Evolutionary conservation across 2,888 invertebrate species (phyloP), one percentile per base, ranked within the genome.

Genomic region (Drosophila differens): DNA sequence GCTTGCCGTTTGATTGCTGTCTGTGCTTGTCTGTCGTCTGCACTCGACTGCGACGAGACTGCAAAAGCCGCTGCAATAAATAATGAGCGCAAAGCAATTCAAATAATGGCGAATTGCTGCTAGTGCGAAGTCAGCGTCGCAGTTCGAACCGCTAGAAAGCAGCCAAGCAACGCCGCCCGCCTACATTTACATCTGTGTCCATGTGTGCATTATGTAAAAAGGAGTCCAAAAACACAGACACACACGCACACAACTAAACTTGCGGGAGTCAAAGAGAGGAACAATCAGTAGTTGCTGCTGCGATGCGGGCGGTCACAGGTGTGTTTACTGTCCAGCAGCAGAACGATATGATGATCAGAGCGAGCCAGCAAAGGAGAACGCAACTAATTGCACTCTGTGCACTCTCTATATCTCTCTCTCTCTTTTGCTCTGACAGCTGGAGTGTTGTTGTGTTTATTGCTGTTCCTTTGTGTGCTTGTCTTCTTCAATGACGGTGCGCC

Each of bases 251-350:
- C 19, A 68, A 74, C 65, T 79, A 82, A 84, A 81, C 71, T 71
- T 70, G 67, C 65, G 60, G 44, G 47, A 25, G 67, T 70, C 63
- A 61, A 37, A 25, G 58, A 35, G 30, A 28, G 63, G 73, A 76
- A 25, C 47, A 25, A 25, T 16, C 64, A 76, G 59, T 55, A 70
- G 69, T 59, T 47, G 25, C 25, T 41, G 41, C 10, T 74, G 55
- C 61, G 59, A 66, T 80, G 85, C 90, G 90, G 85, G 85, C 89
- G 90, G 85, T 85, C 85, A 85, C 85, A 85, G 90, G 85, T 85
- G 85, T 85, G 85, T 84, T 81, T 74, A 71, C 64, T 74, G 74
- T 47, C 39, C 67, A 60, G 52, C 44, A 61, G 61, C 10, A 64
- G 58, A 44, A 55, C 44, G 55, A 59, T n/a, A 49, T 37, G 39